Base-by-base conservation (phyloP, 2,888 invertebrate species). In the Notodonta ziczac region DNA sequence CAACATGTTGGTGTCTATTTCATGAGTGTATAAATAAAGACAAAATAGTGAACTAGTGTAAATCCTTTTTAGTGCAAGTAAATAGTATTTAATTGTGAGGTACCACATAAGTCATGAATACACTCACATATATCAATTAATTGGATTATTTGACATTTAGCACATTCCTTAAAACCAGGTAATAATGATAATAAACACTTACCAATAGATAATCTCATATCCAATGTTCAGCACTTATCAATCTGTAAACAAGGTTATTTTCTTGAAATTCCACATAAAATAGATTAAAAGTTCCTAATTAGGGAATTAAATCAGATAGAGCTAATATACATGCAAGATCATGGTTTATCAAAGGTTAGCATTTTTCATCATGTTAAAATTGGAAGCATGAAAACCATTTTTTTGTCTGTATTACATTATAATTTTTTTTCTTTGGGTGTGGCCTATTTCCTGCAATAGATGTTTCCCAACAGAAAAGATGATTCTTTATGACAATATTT, bases 261-360 rank as follows among this genome's bases (percentile, higher is more conserved):
- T 24, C 9, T 10, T 51, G 16, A 24, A 7, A 12, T 42, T n/a
- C 35, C 14, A 14, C 9, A 13, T n/a, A 61, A 57, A 51, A 62
- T 14, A 42, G 40, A 14, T 6, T 4, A 10, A 7, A n/a, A n/a
- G 46, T 5, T 46, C 5, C 1, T n/a, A 7, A 46, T 13, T 1
- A n/a, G 0, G 5, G 13, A 50, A 16, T 9, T 4, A 50, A 46
- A 59, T 91, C 93, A 93, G 93, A 82, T 93, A 93, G 93, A 93
- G 91, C 93, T 93, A 93, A 93, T 93, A 92, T 91, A 91, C 93
- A 93, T 93, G 93, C 92, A 92, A 91, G 73, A 92, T 92, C 93
- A 92, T 81, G 73, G 74, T 82, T 80, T 75, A 63, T 93, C 93
- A 93, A 92, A 84, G 88, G 91, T 91, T 93, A 93, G 91, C 91